These are phyloP conservation scores for Drosophila pseudoobscura DNA, from an alignment of 1,140 invertebrate species.

Conservation along the genomic window DNA sequence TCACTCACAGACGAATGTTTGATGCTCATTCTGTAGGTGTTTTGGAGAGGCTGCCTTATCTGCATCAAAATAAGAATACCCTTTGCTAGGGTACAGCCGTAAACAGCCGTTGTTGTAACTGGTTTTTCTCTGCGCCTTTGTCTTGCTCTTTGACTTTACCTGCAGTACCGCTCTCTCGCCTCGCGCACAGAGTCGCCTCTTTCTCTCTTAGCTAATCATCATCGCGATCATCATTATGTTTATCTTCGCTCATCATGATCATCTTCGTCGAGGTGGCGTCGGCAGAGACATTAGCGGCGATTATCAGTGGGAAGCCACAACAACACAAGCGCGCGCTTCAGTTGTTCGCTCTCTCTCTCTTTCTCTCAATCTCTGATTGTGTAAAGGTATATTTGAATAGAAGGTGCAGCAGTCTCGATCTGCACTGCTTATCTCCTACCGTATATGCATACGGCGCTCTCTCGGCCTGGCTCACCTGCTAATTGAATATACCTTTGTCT, in stretches of 20 bases:
- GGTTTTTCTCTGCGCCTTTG: conserved; percentile 49
- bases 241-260: conserved; percentile 27
- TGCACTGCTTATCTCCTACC: no score
- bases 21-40: no score
- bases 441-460: no score
- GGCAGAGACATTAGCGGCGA: conserved; percentile 59
- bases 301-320: conserved; percentile 52
- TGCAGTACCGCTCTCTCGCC: neutral
- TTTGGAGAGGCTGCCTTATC: no score
- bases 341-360: conserved; percentile 21
- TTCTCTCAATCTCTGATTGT: no score
- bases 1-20: conserved; percentile 15
- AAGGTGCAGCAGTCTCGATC: no score
- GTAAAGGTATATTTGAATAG: no score
- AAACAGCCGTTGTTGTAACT: conserved; percentile 71
- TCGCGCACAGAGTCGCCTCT: neutral
- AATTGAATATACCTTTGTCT: neutral
- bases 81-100: conserved; percentile 5
- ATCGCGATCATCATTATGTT: conserved; percentile 32
- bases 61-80: conserved; percentile 34
- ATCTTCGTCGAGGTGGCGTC: conserved; percentile 7
- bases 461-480: no score
- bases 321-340: conserved; percentile 43
- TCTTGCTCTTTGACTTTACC: conserved; percentile 12
- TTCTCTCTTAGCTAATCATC: conserved; percentile 48